Percentiles rank a stretch among this genome's conserved stretches.
phyloP scores from a whole-genome alignment of 2,888 invertebrate genomes.

The Gastracanthus pulcherrimus region DNA sequence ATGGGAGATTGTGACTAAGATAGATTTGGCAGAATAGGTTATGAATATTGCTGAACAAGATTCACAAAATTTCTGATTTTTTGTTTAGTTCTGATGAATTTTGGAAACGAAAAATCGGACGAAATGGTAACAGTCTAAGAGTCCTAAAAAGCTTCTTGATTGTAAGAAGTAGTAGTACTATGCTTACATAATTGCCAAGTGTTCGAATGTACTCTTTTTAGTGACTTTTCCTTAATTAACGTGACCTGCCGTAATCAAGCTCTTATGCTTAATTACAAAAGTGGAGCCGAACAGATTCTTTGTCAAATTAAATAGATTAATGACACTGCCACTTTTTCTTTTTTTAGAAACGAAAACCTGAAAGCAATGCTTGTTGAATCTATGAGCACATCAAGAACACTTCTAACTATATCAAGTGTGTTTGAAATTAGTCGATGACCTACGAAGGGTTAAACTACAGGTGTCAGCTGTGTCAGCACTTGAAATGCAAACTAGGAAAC shows the following conservation, averaged over 20 bases:
- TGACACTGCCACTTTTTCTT: too few species aligned
- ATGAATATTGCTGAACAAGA: too few species aligned
- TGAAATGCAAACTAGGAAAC: background rate
- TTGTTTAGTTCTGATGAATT: too few species aligned
- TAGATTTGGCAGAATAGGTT: too few species aligned
- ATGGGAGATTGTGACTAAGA: too few species aligned
- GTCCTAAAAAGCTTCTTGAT: background rate
- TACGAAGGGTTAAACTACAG: background rate
- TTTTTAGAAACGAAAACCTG: too few species aligned
- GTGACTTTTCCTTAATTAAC: background rate
- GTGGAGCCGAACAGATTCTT: too few species aligned
- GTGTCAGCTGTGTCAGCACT: background rate
- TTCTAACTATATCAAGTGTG: background rate
- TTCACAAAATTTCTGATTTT: too few species aligned
- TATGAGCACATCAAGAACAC: background rate
- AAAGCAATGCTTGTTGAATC: too few species aligned
- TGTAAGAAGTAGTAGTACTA: background rate
- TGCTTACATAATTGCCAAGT: background rate
- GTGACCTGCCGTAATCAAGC: background rate
- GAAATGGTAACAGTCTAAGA: too few species aligned
- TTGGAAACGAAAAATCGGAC: too few species aligned
- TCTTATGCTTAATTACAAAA: background rate
- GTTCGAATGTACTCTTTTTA: background rate
- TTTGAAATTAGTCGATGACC: background rate
- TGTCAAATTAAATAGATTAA: too few species aligned